Percentiles rank a stretch among this genome's conserved stretches.
Evolutionary conservation across 2,113 vertebrate genomes (phyloP).

Genomic region (Bos taurus): DNA sequence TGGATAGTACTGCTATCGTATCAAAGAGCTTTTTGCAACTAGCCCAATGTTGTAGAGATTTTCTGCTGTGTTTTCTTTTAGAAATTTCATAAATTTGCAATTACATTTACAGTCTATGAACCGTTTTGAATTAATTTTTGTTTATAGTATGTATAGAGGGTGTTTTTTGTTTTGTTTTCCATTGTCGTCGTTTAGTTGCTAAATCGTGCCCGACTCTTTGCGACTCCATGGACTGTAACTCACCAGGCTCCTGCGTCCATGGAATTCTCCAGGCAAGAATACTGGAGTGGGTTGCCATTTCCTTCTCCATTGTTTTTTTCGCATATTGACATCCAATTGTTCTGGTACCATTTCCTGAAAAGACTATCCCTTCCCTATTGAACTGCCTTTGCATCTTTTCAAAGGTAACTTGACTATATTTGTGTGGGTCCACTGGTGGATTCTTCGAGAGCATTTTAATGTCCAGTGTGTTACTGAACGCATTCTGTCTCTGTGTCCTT

Average conservation of each 20-base stretch:
- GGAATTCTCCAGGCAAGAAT: too few relatives aligned
- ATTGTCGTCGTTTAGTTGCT: fast-evolving
- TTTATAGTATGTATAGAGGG: not conserved
- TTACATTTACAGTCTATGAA: not conserved
- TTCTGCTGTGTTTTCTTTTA: not conserved
- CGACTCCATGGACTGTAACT: too few relatives aligned
- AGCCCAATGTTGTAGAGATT: not conserved
- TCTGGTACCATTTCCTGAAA: not conserved
- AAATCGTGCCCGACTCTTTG: too few relatives aligned
- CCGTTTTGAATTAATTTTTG: not conserved
- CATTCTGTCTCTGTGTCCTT: not conserved
- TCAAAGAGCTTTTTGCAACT: not conserved
- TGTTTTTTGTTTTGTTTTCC: not conserved
- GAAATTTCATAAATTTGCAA: not conserved
- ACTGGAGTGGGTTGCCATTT: too few relatives aligned
- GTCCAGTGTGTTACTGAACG: not conserved
- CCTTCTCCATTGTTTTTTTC: not conserved
- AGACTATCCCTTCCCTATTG: not conserved
- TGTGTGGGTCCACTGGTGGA: not conserved
- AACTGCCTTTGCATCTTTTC: not conserved
- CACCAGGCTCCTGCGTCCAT: too few relatives aligned
- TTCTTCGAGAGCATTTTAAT: not conserved
- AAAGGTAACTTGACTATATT: not conserved
- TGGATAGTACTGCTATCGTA: not conserved
- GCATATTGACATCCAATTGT: not conserved